Evolutionary conservation across 2,797 vertebrate species (phyloP), one percentile per base, ranked within the genome.

Genomic region (Distichodus sexfasciatus): DNA sequence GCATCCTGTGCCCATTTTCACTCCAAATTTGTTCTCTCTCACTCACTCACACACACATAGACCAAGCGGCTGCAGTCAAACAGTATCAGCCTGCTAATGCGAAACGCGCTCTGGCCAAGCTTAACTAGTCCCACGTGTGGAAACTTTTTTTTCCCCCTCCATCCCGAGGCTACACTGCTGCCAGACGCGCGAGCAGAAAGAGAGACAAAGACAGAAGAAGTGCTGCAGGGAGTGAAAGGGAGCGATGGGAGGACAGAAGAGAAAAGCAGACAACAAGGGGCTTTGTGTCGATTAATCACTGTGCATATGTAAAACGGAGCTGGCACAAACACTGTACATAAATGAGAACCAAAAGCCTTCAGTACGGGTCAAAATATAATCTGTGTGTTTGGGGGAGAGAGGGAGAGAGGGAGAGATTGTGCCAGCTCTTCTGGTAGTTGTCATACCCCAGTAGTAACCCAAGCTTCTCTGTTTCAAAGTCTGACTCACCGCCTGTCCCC

Each of bases 401-500:
- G 24, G 19, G 66, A 41, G 12, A 17, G 14, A 54, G 28, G 29
- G 48, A 43, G 19, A 47, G 31, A 21, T 36, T 28, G 4, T 1
- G 14, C 12, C 11, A 3, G 55, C 35, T 33, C 23, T 70, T 29
- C 1, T 70, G 21, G 48, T 62, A 24, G 59, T n/a, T 43, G 69
- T 66, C 61, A 73, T 65, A 75, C 43, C 41, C 5, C 54, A 67
- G 48, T 21, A 64, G 79, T 74, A 80, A 80, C 66, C 55, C 43
- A 72, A 79, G 61, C 62, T 58, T 38, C 10, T 47, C 36, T 74
- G 77, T 91, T 85, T 90, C 87, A 73, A 75, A 84, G 81, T 76
- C 36, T n/a, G 38, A 29, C 73, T 69, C 76, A 70, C 71, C 79
- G 74, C 79, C 79, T 80, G 74, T 78, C 84, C 82, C 81, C 74